These are phyloP conservation scores for Pseudorasbora parva DNA, from an alignment of 2,113 vertebrate genomes.

Conservation along the genomic window DNA sequence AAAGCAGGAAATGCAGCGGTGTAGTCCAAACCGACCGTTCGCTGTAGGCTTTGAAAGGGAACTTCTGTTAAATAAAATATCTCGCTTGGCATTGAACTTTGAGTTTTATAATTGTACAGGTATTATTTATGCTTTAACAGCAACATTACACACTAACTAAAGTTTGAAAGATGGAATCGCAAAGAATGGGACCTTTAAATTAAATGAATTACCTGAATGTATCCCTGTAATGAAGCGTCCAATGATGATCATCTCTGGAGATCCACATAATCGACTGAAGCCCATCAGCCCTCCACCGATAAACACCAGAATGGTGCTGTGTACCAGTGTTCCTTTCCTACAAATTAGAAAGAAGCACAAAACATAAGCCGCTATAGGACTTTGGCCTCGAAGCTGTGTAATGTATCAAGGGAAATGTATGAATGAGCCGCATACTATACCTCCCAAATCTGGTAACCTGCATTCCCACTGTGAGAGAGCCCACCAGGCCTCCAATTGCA, in stretches of 20 bases:
- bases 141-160: too few relatives aligned
- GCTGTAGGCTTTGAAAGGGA: too few relatives aligned
- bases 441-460: constrained; percentile 84
- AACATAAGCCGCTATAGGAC: not conserved
- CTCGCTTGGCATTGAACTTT: too few relatives aligned
- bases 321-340: constrained; percentile 85
- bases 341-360: constrained; percentile 30
- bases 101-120: too few relatives aligned
- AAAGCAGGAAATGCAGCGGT: too few relatives aligned
- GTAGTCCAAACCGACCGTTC: too few relatives aligned
- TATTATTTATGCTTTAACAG: too few relatives aligned
- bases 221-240: constrained; percentile 85
- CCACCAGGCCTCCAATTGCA: constrained; percentile 84
- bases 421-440: constrained; percentile 64
- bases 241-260: constrained; percentile 83
- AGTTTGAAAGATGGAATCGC: too few relatives aligned
- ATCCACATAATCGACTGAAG: constrained; percentile 75
- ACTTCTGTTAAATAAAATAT: too few relatives aligned
- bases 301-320: constrained; percentile 80
- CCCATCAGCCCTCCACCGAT: constrained; percentile 81
- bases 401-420: too few relatives aligned
- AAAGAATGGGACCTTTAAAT: too few relatives aligned
- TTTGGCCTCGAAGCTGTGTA: not conserved
- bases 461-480: constrained; percentile 81
- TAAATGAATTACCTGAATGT: constrained; percentile 80